phyloP scores from a whole-genome alignment of 2,797 vertebrate genomes.

The Psittacula echo region DNA sequence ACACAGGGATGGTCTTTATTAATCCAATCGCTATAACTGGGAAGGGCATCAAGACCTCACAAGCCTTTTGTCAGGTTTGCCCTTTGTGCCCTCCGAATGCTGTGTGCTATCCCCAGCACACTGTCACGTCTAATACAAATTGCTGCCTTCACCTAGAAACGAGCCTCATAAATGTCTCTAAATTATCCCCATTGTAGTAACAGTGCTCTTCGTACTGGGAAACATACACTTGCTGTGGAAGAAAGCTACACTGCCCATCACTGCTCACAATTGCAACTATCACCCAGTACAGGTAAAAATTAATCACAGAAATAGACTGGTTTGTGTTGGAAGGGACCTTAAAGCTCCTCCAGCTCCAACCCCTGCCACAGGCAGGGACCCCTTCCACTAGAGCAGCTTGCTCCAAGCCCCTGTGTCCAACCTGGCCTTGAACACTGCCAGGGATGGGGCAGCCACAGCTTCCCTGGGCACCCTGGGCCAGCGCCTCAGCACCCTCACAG shows the following conservation, averaged over 20 bases:
- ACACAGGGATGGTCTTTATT: accelerated
- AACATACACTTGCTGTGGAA: accelerated
- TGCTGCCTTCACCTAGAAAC: no score
- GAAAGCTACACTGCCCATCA: not conserved
- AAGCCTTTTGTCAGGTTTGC: not conserved
- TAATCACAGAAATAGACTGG: not conserved
- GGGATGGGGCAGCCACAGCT: no score
- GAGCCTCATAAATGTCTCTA: not conserved
- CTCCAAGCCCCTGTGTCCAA: no score
- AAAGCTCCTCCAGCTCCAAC: not conserved
- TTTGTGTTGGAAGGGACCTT: not conserved
- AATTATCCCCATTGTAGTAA: not conserved
- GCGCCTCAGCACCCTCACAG: no score
- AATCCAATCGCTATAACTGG: not conserved
- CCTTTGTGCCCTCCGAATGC: accelerated
- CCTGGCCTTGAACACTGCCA: no score
- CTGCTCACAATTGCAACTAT: not conserved
- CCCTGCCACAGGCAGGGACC: no score
- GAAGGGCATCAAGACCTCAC: not conserved
- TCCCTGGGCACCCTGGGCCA: no score
- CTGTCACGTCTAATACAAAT: accelerated
- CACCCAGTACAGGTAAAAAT: no score
- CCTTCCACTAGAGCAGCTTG: no score
- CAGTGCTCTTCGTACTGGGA: not conserved
- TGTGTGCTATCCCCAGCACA: not conserved